Evolutionary conservation across 1,140 invertebrate species (phyloP), one percentile per base, ranked within the genome.

Genomic region (Pogonomyrmex barbatus): DNA sequence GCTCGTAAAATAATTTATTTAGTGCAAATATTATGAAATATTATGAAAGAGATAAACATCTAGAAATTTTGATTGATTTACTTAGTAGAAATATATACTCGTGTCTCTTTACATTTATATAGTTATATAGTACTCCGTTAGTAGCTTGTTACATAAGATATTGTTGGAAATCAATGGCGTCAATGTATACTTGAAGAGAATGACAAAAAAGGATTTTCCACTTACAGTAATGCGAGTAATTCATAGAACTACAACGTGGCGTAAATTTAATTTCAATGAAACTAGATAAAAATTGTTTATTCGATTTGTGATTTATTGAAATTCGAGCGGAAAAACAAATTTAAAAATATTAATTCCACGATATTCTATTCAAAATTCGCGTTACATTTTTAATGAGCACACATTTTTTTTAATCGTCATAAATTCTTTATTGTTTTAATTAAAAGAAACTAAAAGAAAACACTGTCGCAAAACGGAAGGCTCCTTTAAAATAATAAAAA

Each of bases 1-100:
- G 9, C 4, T 50, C 10, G 39, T 8, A 4, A n/a, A 1, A n/a
- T 65, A 78, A 78, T 77, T 60, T 76, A 50, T 65, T 65, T 78
- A 36, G 3, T 12, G 9, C 2, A 6, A 17, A 67, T 24, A 24
- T 24, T 24, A 24, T 24, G 24, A 2, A 67, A 45, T 45, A 42
- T 0, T n/a, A 4, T n/a, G n/a, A 47, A 30, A 1, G 6, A 60
- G n/a, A 14, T 9, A 47, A 14, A 63, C 47, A 4, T 39, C 2
- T 36, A 63, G 17, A 65, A 65, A 42, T 45, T 30, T 14, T 14
- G 30, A 4, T 14, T 14, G 30, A 4, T 78, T 63, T 78, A 36
- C 14, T 24, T 24, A 24, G 24, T 24, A 39, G n/a, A 82, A 60
- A 45, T 58, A 56, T n/a, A 39, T 70, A 12, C n/a, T 33, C 10